Evolutionary conservation across 2,888 invertebrate genomes (phyloP), one percentile per base, ranked within the genome.

Genomic region (Ecliptopera silaceata): DNA sequence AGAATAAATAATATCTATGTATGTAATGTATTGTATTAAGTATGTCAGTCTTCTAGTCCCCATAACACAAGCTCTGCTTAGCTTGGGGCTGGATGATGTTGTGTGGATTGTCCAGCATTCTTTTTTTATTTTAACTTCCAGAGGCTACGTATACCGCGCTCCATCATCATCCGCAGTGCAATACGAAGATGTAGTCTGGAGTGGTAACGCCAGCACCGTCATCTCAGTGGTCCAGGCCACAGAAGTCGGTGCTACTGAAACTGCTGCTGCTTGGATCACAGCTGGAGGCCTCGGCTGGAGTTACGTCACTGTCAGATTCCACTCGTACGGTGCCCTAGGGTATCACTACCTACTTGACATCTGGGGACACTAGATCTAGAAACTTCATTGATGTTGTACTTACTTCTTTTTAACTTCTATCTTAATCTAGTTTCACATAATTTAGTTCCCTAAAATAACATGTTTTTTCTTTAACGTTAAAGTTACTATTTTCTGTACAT

Each of bases 341-440:
- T 89, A 79, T 50, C 77, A 88, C 56, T 88, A 85, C 56, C 57
- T 70, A 0, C 59, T 88, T 1, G 82, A 82, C 5, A 69, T 88
- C 41, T 88, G 81, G 80, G 87, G 87, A 18, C 47, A 29, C 2
- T 43, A 43, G n/a, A n/a, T n/a, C n/a, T n/a, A n/a, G n/a, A n/a
- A n/a, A n/a, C n/a, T n/a, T n/a, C n/a, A n/a, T n/a, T n/a, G n/a
- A n/a, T n/a, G n/a, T n/a, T n/a, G n/a, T n/a, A n/a, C n/a, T n/a
- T n/a, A n/a, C n/a, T n/a, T n/a, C n/a, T n/a, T n/a, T n/a, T n/a
- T n/a, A n/a, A n/a, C n/a, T n/a, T n/a, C n/a, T n/a, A n/a, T n/a
- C n/a, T n/a, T n/a, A n/a, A n/a, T n/a, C n/a, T n/a, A n/a, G n/a
- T n/a, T n/a, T n/a, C n/a, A n/a, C n/a, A n/a, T n/a, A n/a, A n/a